Percentiles rank a stretch among this genome's conserved stretches.
phyloP scores from a whole-genome alignment of 2,888 invertebrate genomes.

The Eilema sororculum region DNA sequence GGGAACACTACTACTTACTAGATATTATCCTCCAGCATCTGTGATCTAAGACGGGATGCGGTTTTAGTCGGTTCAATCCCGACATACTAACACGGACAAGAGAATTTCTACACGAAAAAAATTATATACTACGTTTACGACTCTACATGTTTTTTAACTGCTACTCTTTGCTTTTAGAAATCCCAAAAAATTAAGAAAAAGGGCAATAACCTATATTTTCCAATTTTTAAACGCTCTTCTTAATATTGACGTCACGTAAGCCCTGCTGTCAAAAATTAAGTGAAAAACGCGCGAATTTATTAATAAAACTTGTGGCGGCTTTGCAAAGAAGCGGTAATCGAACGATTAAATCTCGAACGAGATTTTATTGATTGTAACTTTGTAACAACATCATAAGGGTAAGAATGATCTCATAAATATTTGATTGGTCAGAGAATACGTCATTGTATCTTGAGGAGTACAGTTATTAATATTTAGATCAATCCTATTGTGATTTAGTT shows the following conservation, averaged over 20 bases:
- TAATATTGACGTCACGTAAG: conserved; percentile 22
- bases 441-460: conserved; percentile 28
- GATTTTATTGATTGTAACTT: conserved; percentile 61
- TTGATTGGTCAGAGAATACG: conserved; percentile 40
- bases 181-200: conserved; percentile 1
- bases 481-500: neutral
- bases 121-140: neutral
- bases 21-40: no score
- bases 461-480: conserved; percentile 11
- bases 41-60: no score
- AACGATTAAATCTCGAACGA: conserved; percentile 58
- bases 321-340: conserved; percentile 54
- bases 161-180: neutral
- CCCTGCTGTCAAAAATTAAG: conserved; percentile 20
- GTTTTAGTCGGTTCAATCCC: no score
- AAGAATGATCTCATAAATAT: conserved; percentile 51
- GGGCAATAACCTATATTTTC: conserved; percentile 10
- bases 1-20: no score
- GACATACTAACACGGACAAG: neutral
- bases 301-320: conserved; percentile 41
- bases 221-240: conserved; percentile 10
- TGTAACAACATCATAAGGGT: conserved; percentile 51
- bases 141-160: neutral
- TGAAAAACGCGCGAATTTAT: conserved; percentile 27
- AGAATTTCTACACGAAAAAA: neutral